Percentiles rank a stretch among this genome's conserved stretches.
Conservation (phyloP, 1,140 invertebrate species). For the Polyergus mexicanus region DNA sequence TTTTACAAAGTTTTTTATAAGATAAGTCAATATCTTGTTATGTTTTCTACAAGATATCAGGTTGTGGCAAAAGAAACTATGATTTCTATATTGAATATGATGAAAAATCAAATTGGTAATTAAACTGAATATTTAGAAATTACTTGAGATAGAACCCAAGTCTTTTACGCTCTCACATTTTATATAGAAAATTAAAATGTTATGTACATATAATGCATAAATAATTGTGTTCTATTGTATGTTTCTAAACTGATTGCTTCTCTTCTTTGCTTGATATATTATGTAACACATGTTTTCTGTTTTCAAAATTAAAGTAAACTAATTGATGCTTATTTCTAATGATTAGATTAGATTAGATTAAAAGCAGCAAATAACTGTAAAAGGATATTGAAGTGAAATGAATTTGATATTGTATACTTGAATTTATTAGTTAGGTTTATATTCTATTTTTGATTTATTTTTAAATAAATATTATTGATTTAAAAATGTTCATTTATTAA, state of each 20-base stretch:
- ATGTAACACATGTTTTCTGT: neutral
- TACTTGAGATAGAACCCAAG: neutral
- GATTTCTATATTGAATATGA: neutral
- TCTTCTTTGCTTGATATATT: conserved; percentile 9
- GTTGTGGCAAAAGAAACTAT: neutral
- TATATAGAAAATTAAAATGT: neutral
- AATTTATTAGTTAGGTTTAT: neutral
- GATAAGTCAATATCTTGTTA: neutral
- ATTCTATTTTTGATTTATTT: neutral
- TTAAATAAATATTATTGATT: neutral
- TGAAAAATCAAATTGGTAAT: neutral
- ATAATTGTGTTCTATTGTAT: neutral
- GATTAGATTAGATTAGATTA: conserved; percentile 44
- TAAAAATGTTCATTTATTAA: neutral
- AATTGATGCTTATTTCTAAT: conserved; percentile 6
- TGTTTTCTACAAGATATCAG: neutral
- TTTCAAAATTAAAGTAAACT: neutral
- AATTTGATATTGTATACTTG: neutral
- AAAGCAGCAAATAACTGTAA: neutral
- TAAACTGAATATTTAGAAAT: neutral
- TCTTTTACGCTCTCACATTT: too few species aligned
- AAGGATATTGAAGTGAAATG: neutral
- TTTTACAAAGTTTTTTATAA: neutral
- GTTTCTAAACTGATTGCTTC: neutral
- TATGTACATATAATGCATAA: neutral